A percentile compares a stretch with the other conserved stretches of the same genome.
These are phyloP conservation scores for Medauroidea extradentata DNA, from an alignment of 1,140 invertebrate genomes.

Conservation along the genomic window DNA sequence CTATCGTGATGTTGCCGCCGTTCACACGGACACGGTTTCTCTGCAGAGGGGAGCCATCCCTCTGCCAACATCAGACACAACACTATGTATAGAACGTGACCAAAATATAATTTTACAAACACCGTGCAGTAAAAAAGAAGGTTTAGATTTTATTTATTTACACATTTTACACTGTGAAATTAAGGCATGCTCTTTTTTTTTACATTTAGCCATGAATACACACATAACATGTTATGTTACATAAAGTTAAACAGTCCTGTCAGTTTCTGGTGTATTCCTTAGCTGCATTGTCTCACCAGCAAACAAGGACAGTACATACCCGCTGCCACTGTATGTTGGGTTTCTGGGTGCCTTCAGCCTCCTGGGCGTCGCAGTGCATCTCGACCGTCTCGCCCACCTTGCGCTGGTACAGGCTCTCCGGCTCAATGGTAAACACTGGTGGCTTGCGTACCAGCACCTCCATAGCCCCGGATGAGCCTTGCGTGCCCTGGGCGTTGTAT, in stretches of 20 bases:
- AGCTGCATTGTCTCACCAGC: too few relatives aligned
- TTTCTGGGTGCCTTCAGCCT: conserved; percentile 86
- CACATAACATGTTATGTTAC: too few relatives aligned
- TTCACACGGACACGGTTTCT: conserved; percentile 69
- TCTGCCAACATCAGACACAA: conserved; percentile 44
- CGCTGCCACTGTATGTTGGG: conserved; percentile 88
- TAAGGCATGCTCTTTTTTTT: too few relatives aligned
- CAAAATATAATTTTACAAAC: too few relatives aligned
- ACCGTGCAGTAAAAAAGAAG: too few relatives aligned
- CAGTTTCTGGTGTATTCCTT: too few relatives aligned
- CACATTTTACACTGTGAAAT: too few relatives aligned
- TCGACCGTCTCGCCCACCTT: conserved; percentile 86
- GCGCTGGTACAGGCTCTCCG: conserved; percentile 79
- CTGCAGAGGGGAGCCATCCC: conserved; percentile 73
- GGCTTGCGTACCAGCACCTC: conserved; percentile 94
- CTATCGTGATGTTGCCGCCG: conserved; percentile 89
- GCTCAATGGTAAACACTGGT: conserved; percentile 77
- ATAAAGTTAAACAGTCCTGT: too few relatives aligned
- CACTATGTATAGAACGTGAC: conserved; percentile 2
- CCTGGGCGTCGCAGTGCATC: conserved; percentile 88
- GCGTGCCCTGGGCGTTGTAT: conserved; percentile 89
- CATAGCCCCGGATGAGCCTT: conserved; percentile 87
- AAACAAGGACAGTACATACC: conserved; percentile 44
- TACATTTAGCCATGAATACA: too few relatives aligned
- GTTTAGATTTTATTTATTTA: too few relatives aligned